Conservation (phyloP, 1,140 invertebrate genomes). For the Brachionus calyciflorus region DNA sequence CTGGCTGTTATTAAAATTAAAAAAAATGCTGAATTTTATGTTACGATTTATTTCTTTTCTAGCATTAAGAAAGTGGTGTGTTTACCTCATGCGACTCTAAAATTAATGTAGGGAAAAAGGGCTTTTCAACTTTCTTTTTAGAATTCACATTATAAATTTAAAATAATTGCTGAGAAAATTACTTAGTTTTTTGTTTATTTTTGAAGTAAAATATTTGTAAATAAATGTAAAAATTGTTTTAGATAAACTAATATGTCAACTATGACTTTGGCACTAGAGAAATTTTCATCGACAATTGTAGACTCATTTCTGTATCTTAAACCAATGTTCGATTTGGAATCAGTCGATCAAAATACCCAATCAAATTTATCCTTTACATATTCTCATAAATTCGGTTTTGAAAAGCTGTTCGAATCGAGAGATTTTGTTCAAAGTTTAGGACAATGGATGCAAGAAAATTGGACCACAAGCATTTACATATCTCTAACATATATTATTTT, state of each 20-base stretch:
- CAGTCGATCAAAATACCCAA: background rate
- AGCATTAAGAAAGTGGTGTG: background rate
- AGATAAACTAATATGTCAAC: slow-evolving; percentile 19
- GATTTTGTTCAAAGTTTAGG: slow-evolving; percentile 32
- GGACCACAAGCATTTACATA: slow-evolving; percentile 77
- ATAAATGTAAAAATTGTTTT: background rate
- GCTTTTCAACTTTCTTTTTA: too few relatives aligned
- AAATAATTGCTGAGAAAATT: too few relatives aligned
- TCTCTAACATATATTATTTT: slow-evolving; percentile 83
- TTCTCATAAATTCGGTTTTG: slow-evolving; percentile 43
- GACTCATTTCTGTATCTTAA: slow-evolving; percentile 22
- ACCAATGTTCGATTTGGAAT: slow-evolving; percentile 23
- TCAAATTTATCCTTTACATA: background rate
- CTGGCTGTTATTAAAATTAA: background rate
- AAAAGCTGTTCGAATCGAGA: slow-evolving; percentile 17
- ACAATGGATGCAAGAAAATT: slow-evolving; percentile 87
- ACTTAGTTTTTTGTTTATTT: too few relatives aligned
- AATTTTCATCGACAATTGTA: background rate
- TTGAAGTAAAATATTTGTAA: background rate
- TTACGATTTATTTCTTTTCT: background rate
- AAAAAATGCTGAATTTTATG: background rate
- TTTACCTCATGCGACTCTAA: background rate
- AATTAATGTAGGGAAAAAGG: too few relatives aligned
- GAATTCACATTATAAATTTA: too few relatives aligned
- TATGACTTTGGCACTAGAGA: slow-evolving; percentile 20